These are phyloP conservation scores for Pollenia angustigena DNA, from an alignment of 2,888 invertebrate species.

Conservation along the genomic window DNA sequence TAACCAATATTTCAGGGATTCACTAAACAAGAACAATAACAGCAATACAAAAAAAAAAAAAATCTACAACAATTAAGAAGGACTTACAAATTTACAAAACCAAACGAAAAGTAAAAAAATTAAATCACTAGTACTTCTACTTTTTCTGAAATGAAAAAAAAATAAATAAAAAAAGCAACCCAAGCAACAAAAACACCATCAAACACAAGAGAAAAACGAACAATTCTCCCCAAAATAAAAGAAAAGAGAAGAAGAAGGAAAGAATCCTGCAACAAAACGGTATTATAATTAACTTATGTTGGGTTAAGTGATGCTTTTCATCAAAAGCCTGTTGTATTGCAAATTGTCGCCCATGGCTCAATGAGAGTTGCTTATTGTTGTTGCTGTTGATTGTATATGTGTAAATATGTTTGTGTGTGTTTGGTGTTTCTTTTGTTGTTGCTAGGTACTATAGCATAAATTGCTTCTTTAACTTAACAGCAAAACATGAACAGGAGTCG, in stretches of 20 bases:
- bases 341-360: constrained; percentile 75
- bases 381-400: constrained; percentile 36
- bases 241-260: not conserved
- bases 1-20: constrained; percentile 35
- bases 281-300: constrained; percentile 76
- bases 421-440: constrained; percentile 45
- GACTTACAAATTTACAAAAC: constrained; percentile 10
- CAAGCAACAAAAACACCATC: constrained; percentile 18
- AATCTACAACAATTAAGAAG: constrained; percentile 41
- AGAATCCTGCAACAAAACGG: constrained; percentile 43
- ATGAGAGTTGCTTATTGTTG: constrained; percentile 57
- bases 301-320: constrained; percentile 75
- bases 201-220: not conserved
- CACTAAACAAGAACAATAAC: constrained; percentile 44
- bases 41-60: not conserved
- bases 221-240: not conserved
- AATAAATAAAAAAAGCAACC: not conserved
- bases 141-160: not conserved
- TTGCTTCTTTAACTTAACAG: constrained; percentile 50
- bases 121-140: not conserved
- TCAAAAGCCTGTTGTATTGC: constrained; percentile 73
- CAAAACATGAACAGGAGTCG: constrained; percentile 44
- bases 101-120: not conserved
- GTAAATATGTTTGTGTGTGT: not conserved
- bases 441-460: constrained; percentile 50